Percentiles rank a stretch among this genome's conserved stretches.
Evolutionary conservation across 2,113 vertebrate species (phyloP).

Genomic region (Syngnathus typhle): DNA sequence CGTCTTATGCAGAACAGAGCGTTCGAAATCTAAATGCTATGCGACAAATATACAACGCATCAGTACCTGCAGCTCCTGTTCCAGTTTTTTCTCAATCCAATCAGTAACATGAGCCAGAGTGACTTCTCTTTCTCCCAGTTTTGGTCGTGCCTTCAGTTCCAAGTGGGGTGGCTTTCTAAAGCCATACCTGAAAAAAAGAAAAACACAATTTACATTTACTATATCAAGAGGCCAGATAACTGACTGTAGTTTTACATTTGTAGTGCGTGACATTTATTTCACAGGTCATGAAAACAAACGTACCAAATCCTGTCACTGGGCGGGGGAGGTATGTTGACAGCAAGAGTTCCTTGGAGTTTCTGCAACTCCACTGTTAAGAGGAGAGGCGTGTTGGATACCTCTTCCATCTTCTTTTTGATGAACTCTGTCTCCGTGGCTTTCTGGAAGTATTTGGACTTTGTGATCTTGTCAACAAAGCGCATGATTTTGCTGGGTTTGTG

Average conservation of each 20-base stretch:
- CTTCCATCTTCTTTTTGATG: slow-evolving; percentile 97
- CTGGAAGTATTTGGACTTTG: slow-evolving; percentile 96
- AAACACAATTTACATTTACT: neutral
- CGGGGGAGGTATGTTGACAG: slow-evolving; percentile 93
- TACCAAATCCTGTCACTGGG: slow-evolving; percentile 96
- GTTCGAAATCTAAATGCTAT: neutral
- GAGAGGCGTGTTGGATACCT: slow-evolving; percentile 93
- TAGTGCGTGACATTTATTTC: neutral
- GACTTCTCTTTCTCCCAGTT: slow-evolving; percentile 94
- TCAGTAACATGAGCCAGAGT: slow-evolving; percentile 96
- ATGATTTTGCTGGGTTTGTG: slow-evolving; percentile 91
- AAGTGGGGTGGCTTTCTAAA: slow-evolving; percentile 89
- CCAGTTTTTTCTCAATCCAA: slow-evolving; percentile 96
- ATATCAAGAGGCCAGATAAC: neutral
- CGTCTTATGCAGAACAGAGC: neutral
- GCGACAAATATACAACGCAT: neutral
- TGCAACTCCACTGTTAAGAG: slow-evolving; percentile 93
- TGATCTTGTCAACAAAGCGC: slow-evolving; percentile 95
- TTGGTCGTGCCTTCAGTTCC: slow-evolving; percentile 93
- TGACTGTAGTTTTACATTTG: neutral
- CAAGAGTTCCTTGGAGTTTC: slow-evolving; percentile 83
- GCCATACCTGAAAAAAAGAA: slow-evolving; percentile 77
- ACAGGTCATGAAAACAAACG: slow-evolving; percentile 9
- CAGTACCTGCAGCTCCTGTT: slow-evolving; percentile 73
- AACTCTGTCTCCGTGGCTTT: slow-evolving; percentile 96